Conservation (phyloP, 23 tunicate genomes). For the Trididemnum nubilum region DNA sequence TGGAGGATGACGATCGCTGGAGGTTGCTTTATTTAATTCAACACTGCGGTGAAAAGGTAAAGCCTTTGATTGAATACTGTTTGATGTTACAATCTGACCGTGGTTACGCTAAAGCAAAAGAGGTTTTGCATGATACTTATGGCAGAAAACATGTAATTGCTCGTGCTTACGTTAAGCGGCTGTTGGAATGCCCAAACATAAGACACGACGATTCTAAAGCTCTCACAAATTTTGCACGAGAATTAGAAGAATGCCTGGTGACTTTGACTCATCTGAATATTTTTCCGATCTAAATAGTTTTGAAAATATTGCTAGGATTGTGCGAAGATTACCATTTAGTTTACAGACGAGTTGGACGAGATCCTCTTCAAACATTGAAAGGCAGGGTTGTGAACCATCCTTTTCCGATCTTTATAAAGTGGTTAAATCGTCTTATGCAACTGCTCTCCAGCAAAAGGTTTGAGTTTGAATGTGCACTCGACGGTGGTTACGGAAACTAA, state of each 20-base stretch:
- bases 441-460: too few relatives aligned
- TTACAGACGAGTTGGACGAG: neutral
- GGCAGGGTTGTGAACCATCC: neutral
- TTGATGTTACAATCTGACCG: too few relatives aligned
- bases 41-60: too few relatives aligned
- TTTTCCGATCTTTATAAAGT: neutral
- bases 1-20: too few relatives aligned
- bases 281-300: slow-evolving; percentile 18
- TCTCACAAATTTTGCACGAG: neutral
- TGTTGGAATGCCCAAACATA: neutral
- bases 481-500: neutral
- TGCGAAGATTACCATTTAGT: neutral
- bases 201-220: slow-evolving; percentile 2
- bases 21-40: too few relatives aligned
- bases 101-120: neutral
- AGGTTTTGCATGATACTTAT: neutral
- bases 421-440: neutral
- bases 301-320: neutral
- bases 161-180: neutral
- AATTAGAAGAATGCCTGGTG: neutral
- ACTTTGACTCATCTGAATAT: neutral
- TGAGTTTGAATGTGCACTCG: too few relatives aligned
- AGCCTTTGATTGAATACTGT: too few relatives aligned
- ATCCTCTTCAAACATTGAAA: neutral
- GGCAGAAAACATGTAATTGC: neutral